Conservation (phyloP, 2,797 vertebrate genomes). For the Naso thynnoides region DNA sequence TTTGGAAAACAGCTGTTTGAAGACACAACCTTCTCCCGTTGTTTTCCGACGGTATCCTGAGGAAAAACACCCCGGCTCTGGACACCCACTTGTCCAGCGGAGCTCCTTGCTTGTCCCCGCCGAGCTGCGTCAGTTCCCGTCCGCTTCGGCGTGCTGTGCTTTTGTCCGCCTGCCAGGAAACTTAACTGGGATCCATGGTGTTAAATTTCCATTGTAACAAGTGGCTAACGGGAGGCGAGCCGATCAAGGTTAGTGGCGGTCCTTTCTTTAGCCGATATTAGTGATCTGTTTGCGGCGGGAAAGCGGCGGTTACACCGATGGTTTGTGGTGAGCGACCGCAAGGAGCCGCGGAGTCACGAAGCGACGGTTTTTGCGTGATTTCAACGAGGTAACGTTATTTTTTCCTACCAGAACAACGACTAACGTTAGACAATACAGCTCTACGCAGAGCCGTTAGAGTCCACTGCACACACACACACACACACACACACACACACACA, state of each 20-base stretch:
- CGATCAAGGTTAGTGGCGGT: constrained; percentile 81
- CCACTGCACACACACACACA: background rate
- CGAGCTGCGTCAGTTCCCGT: constrained; percentile 3
- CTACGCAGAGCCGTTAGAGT: background rate
- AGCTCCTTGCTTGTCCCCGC: background rate
- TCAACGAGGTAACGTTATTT: constrained; percentile 40
- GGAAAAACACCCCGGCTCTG: constrained; percentile 34
- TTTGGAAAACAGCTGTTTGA: constrained; percentile 89
- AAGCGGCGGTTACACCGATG: too few relatives aligned
- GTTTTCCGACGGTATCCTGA: constrained; percentile 61
- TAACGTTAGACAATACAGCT: constrained; percentile 18
- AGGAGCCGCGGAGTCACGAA: constrained; percentile 65
- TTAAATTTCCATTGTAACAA: constrained; percentile 76
- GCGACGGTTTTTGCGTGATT: constrained; percentile 20
- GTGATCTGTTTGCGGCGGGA: too few relatives aligned
- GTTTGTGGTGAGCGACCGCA: constrained; percentile 1
- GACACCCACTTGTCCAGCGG: background rate
- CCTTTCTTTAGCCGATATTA: background rate
- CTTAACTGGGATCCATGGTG: constrained; percentile 70
- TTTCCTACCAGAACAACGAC: constrained; percentile 19
- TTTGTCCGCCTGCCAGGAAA: constrained; percentile 67
- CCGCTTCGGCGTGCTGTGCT: constrained; percentile 10
- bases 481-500: too few relatives aligned
- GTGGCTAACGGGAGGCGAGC: constrained; percentile 80
- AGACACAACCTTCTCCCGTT: constrained; percentile 74